Evolutionary conservation across 2,113 vertebrate species (phyloP), one percentile per base, ranked within the genome.

Genomic region (Cairina moschata): DNA sequence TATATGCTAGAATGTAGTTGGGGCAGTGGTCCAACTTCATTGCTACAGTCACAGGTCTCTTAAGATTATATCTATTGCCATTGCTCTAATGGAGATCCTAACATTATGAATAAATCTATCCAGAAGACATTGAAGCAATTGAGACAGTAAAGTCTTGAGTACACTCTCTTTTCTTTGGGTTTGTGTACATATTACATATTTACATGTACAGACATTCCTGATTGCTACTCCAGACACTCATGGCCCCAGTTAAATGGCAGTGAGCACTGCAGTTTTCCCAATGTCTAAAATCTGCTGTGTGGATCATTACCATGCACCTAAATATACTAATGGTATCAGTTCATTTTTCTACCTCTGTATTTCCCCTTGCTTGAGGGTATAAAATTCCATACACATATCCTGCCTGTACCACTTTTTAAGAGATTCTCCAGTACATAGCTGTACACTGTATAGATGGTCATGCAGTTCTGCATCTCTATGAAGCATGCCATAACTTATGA

Each of bases 401-500:
- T 54, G 36, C 62, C 62, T 50, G 48, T 16, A 17, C 60, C 5
- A 1, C 22, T 62, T 84, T 23, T 42, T 88, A 23, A 75, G 95
- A 95, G 81, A 55, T 40, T 48, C 62, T 86, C 55, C 63, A 66
- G 76, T 29, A 52, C 28, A 68, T 48, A 80, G 20, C 1, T 77
- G 23, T 14, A 38, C 5, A 29, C 44, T 75, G 13, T 16, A 20
- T 3, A 73, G 48, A 6, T 83, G 72, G 72, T 76, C 71, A 72
- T 10, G 23, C 10, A 60, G 60, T 15, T 54, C 8, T 74, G 56
- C 28, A 56, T 91, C 59, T 75, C 83, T 84, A 56, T 31, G 67
- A 90, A 91, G 87, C 66, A 62, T 54, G 71, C 28, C 20, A 63
- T 74, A 80, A 97, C 88, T 96, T 90, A 86, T 42, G 44, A 86